Base-by-base conservation (phyloP, 2,797 vertebrate species). In the Eremophila alpestris region DNA sequence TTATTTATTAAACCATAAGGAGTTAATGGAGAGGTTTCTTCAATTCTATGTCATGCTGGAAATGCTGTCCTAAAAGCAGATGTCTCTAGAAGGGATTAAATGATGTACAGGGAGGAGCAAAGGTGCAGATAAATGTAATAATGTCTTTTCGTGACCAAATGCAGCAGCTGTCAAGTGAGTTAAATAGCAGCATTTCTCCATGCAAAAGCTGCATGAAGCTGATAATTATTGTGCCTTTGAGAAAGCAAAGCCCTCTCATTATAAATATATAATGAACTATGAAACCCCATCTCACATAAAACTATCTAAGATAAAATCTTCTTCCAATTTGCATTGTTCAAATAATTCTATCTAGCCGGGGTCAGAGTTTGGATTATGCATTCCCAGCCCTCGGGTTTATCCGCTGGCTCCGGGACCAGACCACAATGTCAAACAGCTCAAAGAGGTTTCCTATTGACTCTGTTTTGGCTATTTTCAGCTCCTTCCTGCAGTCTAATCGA, bases 321-420 rank as follows among this genome's bases (percentile, higher is more conserved):
- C 63, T 85, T 83, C 41, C 76, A 81, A 5, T 90, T 71, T 52
- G 51, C 83, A 81, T 95, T 92, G 78, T 95, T 90, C 81, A 40
- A 16, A 41, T 80, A 76, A 68, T 95, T 65, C 4, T 38, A 32
- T 83, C 81, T 91, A 54, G 62, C 65, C 12, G 69, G 60, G 78
- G 24, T 90, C 90, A 89, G 74, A 29, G 71, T 71, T 78, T 68
- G 81, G 56, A 30, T 85, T 63, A 68, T 52, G 84, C 81, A 45
- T 93, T 95, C 89, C 75, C 46, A 75, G 86, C 83, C 83, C 64
- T 30, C 1, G 38, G 58, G 59, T 93, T 95, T 88, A 59, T 85
- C 89, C 38, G 5, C 90, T 76, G 86, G 86, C 90, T 95, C 92
- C 54, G n/a, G 83, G 58, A 80, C 29, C 83, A 73, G 85, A 88